Percentiles rank a stretch among this genome's conserved stretches.
Evolutionary conservation across 2,888 invertebrate genomes (phyloP).

Genomic region (Tuberolachnus salignus): DNA sequence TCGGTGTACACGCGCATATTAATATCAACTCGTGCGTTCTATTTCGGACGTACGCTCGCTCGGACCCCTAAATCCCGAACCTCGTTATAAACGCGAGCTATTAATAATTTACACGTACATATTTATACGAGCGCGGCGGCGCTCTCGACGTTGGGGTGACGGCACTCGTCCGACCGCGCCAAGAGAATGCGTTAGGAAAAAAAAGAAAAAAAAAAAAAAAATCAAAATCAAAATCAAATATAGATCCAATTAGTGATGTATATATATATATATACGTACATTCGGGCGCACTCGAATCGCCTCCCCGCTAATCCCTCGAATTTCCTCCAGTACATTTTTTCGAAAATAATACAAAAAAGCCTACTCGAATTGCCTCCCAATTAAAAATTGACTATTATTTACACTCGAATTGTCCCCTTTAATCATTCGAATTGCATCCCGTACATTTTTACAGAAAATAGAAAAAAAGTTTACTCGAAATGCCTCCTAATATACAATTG

Average conservation of each 20-base stretch:
- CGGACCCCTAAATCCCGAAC: constrained; percentile 29
- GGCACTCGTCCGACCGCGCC: background rate
- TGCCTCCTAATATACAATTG: too few species aligned
- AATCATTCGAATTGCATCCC: too few species aligned
- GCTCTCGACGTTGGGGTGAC: constrained; percentile 14
- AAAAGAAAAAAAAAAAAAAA: background rate
- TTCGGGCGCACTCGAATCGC: too few species aligned
- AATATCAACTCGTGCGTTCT: background rate
- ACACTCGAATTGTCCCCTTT: too few species aligned
- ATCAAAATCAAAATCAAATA: constrained; percentile 25
- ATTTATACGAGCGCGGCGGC: background rate
- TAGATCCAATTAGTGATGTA: constrained; percentile 14
- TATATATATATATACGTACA: too few species aligned
- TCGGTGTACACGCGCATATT: background rate
- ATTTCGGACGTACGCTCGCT: constrained; percentile 19
- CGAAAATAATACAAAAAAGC: too few species aligned
- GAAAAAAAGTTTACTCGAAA: too few species aligned
- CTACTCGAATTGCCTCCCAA: too few species aligned
- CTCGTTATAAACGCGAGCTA: constrained; percentile 18
- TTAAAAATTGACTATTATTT: too few species aligned
- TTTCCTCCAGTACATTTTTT: too few species aligned
- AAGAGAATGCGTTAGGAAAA: background rate
- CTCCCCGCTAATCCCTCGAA: too few species aligned
- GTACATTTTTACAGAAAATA: too few species aligned
- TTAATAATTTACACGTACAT: constrained; percentile 28